phyloP scores from a whole-genome alignment of 2,888 invertebrate species.

The Chrysolina haemoptera region DNA sequence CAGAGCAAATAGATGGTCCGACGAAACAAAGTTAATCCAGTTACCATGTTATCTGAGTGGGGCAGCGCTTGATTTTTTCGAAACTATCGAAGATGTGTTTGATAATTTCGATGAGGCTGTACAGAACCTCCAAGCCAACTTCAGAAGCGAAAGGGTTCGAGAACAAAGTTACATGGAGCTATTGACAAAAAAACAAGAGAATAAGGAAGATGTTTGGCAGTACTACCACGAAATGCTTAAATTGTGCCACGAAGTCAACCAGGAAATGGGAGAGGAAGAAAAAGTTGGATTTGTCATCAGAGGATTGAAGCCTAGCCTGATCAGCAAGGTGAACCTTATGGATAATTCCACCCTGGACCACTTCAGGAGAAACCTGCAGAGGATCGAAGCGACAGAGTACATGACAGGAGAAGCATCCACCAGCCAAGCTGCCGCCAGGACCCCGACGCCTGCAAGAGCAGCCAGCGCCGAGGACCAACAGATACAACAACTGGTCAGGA shows the following conservation, averaged over 20 bases:
- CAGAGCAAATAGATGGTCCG: background rate
- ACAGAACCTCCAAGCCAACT: background rate
- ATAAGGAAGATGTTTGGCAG: background rate
- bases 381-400: background rate
- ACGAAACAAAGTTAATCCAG: constrained; percentile 8
- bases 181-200: background rate
- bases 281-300: too few relatives aligned
- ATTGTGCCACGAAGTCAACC: background rate
- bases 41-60: constrained; percentile 4
- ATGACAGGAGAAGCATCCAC: background rate
- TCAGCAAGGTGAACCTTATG: too few relatives aligned
- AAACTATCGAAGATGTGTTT: background rate
- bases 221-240: background rate
- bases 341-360: too few relatives aligned
- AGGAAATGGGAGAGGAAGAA: too few relatives aligned
- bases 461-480: background rate
- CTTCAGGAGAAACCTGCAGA: too few relatives aligned
- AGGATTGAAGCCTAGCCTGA: background rate
- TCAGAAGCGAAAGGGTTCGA: background rate
- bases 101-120: background rate
- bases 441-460: too few relatives aligned
- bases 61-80: constrained; percentile 12
- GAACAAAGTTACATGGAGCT: background rate
- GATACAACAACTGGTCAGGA: too few relatives aligned
- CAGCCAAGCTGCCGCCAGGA: background rate